Evolutionary conservation across 2,113 vertebrate species (phyloP), one percentile per base, ranked within the genome.

Genomic region (Neotoma lepida): DNA sequence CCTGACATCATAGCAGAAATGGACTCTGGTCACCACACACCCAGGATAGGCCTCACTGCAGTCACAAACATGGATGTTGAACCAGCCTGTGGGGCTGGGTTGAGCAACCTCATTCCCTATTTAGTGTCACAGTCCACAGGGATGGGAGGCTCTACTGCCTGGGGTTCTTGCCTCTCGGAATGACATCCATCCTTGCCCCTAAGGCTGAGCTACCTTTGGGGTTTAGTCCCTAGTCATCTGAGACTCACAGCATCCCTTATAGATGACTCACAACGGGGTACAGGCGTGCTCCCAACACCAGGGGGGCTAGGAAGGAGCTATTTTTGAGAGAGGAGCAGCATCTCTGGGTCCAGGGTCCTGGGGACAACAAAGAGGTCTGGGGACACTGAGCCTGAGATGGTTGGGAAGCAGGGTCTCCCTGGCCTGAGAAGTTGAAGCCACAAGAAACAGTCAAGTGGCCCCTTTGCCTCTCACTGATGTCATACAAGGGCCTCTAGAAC

Each of bases 41-140:
- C 99, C 99, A 88, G 99, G 99, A 88, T 99, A 99, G 93, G 99
- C 99, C 98, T 99, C 99, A 0, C 99, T 99, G 96, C 1, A 88
- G 74, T 94, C 95, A 98, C 14, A 98, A 46, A 96, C 66, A 97
- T 0, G 5, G 85, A 46, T 17, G 68, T 66, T 87, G 66, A 96
- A 76, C 26, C 28, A 39, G 66, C 54, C 33, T 41, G 10, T 0
- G 35, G 63, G 33, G 46, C 41, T 64, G 7, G 85, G 74, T 30
- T 3, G 15, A 9, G n/a, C 51, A 14, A 30, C 80, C 35, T 54
- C 4, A 41, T 33, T 33, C 41, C 6, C 4, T 2, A 15, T 17
- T 77, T 44, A 6, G 14, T 0, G 13, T 51, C 51, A 24, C 0
- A 41, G 91, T 46, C 78, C 56, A 26, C 2, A 1, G n/a, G 28